A percentile compares a stretch with the other conserved stretches of the same genome.
These are phyloP conservation scores for Fregata magnificens DNA, from an alignment of 2,113 vertebrate species.

Conservation along the genomic window DNA sequence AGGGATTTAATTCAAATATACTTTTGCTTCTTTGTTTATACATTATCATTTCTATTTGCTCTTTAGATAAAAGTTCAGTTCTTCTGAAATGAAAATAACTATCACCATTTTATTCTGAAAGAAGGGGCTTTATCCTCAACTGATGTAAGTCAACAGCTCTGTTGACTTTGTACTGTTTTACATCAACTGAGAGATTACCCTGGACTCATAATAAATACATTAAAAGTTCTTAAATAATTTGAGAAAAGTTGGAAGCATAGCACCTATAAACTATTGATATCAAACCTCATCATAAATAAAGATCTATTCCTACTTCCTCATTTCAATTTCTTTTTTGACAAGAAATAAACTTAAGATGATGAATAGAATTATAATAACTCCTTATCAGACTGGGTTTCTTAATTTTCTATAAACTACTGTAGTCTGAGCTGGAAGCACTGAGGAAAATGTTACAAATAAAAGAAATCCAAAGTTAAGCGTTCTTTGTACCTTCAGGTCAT, in stretches of 20 bases:
- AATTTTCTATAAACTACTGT: neutral
- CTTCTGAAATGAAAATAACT: neutral
- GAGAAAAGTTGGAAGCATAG: neutral
- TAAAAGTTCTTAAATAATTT: neutral
- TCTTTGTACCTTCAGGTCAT: neutral
- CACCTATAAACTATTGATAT: neutral
- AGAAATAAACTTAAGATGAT: neutral
- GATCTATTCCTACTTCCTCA: neutral
- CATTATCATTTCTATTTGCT: neutral
- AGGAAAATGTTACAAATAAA: neutral
- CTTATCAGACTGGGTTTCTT: neutral
- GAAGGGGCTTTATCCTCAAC: neutral
- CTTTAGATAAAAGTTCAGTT: neutral
- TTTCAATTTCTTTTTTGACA: neutral
- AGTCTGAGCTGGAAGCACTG: neutral
- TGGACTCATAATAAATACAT: neutral
- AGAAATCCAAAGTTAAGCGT: neutral
- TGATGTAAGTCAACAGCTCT: neutral
- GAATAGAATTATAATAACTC: neutral
- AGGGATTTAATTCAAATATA: conserved; percentile 4
- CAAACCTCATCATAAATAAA: neutral
- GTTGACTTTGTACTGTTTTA: neutral
- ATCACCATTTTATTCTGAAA: neutral
- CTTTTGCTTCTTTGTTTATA: conserved; percentile 10
- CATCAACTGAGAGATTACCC: neutral